phyloP scores from a whole-genome alignment of 2,113 vertebrate species.

The Macrotus californicus region DNA sequence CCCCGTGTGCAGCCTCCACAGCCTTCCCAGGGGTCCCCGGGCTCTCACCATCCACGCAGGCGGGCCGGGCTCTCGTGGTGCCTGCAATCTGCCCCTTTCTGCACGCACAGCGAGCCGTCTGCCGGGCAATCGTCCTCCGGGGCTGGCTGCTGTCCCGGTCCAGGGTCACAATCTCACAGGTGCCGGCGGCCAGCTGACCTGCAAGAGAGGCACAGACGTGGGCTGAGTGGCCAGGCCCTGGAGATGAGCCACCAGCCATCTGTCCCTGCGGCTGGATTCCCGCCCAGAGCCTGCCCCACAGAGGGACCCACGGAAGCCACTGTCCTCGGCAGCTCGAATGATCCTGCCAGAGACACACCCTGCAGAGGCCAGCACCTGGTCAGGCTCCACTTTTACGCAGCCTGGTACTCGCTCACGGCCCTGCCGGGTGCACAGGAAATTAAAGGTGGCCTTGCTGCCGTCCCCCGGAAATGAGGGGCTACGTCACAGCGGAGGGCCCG shows the following conservation, averaged over 20 bases:
- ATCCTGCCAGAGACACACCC: rapidly evolving
- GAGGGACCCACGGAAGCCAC: rapidly evolving
- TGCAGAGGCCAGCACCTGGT: rapidly evolving
- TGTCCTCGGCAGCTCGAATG: rapidly evolving
- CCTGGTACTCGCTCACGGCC: too few relatives aligned
- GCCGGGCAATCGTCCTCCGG: slow-evolving; percentile 96
- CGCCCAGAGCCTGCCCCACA: rapidly evolving
- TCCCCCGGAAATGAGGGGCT: too few relatives aligned
- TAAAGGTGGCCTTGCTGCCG: too few relatives aligned
- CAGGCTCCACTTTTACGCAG: neutral
- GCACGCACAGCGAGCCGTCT: slow-evolving; percentile 98
- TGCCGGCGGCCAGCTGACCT: slow-evolving; percentile 99
- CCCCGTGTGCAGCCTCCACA: rapidly evolving
- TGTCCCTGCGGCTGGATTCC: rapidly evolving
- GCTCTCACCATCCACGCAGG: slow-evolving; percentile 97
- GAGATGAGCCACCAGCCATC: slow-evolving; percentile 48
- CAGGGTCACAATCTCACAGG: slow-evolving; percentile 97
- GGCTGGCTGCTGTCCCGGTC: slow-evolving; percentile 98
- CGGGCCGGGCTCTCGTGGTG: slow-evolving; percentile 96
- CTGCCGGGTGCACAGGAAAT: too few relatives aligned
- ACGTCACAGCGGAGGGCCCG: too few relatives aligned
- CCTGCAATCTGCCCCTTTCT: slow-evolving; percentile 99
- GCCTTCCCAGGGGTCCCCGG: rapidly evolving
- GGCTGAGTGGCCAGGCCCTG: slow-evolving; percentile 62
- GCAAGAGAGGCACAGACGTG: slow-evolving; percentile 77